Evolutionary conservation across 2,797 vertebrate genomes (phyloP), one percentile per base, ranked within the genome.

Genomic region (Peromyscus eremicus): DNA sequence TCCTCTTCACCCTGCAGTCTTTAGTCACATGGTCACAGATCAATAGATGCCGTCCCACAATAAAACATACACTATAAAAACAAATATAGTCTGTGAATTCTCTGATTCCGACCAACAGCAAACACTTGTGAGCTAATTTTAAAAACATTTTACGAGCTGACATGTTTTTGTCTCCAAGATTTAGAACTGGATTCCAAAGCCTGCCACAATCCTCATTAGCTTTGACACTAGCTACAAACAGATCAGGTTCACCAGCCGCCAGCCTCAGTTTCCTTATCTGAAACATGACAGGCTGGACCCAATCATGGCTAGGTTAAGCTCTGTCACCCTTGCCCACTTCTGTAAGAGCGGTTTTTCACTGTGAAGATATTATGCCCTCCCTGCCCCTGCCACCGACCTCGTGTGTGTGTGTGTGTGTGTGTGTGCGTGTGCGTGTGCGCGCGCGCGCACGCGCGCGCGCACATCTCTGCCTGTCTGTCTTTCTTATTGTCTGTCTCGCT

Each of bases 221-320:
- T 76, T 1, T 23, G n/a, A 91, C 46, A 19, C 57, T 25, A 43
- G 27, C 23, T 70, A 10, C 37, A 62, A 32, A 80, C 2, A 40
- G 37, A 85, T 62, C 25, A 43, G 68, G 13, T 12, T 84, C 34
- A 62, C 27, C 40, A 62, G 76, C 37, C 71, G 43, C 32, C n/a
- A 55, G 76, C 43, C 71, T 96, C 32, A 1, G 66, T 81, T 71
- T 91, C 68, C 68, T 91, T 73, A 86, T 57, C 57, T 95, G 55
- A 21, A 27, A 79, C 79, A 73, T 68, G 81, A 57, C 27, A 91
- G 34, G n/a, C 68, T 37, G 46, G 46, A 5, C 23, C 13, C 14
- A 49, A 2, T 16, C 46, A 79, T 11, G 21, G 60, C 40, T 57
- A 79, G 85, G 34, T 46, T 32, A 43, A 64, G 46, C 52, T 57